These are phyloP conservation scores for Aviceda subcristata DNA, from an alignment of 2,113 vertebrate genomes.

Conservation along the genomic window DNA sequence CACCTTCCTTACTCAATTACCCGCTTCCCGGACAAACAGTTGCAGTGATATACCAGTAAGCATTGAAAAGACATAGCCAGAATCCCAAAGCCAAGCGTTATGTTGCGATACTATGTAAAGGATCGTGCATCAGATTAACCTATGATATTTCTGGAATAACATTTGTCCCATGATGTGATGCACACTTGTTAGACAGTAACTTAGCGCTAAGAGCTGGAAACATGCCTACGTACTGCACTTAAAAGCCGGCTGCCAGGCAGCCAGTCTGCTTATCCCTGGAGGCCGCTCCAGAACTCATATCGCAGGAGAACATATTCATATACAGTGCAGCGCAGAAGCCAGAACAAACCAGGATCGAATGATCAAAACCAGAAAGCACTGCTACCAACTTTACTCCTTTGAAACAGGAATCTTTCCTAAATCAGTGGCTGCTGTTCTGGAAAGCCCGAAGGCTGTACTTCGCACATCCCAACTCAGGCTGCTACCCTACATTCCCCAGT, in stretches of 20 bases:
- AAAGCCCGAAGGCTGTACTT: not conserved
- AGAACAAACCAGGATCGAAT: not conserved
- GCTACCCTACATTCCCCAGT: not conserved
- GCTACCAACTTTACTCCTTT: not conserved
- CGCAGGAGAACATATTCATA: not conserved
- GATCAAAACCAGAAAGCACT: not conserved
- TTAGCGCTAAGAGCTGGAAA: not conserved
- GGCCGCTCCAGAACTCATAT: not conserved
- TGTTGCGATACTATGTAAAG: not conserved
- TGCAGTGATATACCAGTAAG: not conserved
- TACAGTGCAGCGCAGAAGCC: not conserved
- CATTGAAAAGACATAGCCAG: not conserved
- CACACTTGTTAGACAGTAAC: not conserved
- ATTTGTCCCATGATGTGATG: not conserved
- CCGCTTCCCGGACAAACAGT: not conserved
- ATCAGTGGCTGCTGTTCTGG: not conserved
- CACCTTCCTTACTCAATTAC: not conserved
- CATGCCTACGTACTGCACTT: not conserved
- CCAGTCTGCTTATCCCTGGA: not conserved
- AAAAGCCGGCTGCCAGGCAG: not conserved
- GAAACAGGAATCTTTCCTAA: not conserved
- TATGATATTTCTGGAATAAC: conserved; percentile 25
- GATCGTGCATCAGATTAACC: not conserved
- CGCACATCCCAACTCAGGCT: not conserved
- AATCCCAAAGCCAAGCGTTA: not conserved